These are phyloP conservation scores for Tringa solitaria DNA, from an alignment of 2,113 vertebrate species.

Conservation along the genomic window DNA sequence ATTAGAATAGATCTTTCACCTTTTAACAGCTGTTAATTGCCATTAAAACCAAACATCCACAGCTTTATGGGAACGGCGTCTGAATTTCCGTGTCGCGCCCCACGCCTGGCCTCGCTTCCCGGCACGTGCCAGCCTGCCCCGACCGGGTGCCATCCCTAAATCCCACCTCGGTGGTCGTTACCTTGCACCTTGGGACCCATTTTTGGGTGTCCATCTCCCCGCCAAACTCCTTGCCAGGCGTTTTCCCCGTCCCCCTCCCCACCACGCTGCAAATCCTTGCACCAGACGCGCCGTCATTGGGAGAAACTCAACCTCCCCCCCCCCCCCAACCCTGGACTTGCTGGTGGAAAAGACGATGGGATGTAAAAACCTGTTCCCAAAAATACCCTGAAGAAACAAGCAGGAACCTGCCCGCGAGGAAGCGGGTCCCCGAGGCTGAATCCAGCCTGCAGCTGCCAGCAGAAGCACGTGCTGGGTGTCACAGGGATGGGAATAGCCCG, in stretches of 20 bases:
- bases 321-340: rapidly evolving
- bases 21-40: constrained; percentile 47
- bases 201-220: neutral
- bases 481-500: constrained; percentile 7
- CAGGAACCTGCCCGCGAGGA: neutral
- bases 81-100: neutral
- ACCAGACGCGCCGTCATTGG: rapidly evolving
- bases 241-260: neutral
- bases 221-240: neutral
- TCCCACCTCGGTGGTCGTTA: neutral
- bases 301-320: neutral
- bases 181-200: neutral
- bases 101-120: neutral
- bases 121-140: neutral
- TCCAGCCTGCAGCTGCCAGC: neutral
- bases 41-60: constrained; percentile 10
- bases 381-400: neutral
- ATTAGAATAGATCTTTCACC: neutral
- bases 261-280: rapidly evolving
- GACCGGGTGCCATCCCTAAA: neutral
- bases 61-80: neutral
- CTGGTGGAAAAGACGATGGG: neutral
- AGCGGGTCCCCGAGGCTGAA: neutral
- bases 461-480: constrained; percentile 25
- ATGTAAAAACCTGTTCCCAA: neutral